Percentiles rank a stretch among this genome's conserved stretches.
Evolutionary conservation across 2,888 invertebrate species (phyloP).

Genomic region (Megastigmus dorsalis): DNA sequence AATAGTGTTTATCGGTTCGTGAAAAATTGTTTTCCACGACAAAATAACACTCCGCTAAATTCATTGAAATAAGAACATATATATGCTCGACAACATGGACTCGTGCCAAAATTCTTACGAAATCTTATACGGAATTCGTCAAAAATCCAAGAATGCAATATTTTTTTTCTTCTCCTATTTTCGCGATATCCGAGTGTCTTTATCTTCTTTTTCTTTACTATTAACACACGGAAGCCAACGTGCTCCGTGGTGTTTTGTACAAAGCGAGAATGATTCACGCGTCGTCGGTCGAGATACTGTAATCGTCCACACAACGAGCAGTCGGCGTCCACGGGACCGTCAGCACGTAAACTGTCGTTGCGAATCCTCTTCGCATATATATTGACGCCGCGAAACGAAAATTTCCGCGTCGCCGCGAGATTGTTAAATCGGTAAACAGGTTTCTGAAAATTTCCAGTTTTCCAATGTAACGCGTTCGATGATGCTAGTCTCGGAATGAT

Average conservation of each 20-base stretch:
- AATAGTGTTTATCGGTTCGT: background rate
- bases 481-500: no score
- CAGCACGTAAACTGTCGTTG: slow-evolving; percentile 2
- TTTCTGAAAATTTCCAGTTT: no score
- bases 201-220: background rate
- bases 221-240: background rate
- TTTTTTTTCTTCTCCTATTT: no score
- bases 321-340: background rate
- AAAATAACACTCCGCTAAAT: background rate
- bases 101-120: no score
- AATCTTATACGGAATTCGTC: slow-evolving; percentile 18
- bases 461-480: no score
- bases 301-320: slow-evolving; percentile 25
- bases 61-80: background rate
- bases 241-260: slow-evolving; percentile 6
- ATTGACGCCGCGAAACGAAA: slow-evolving; percentile 4
- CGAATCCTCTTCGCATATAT: slow-evolving; percentile 22
- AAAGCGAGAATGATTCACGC: slow-evolving; percentile 23
- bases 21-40: background rate
- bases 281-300: slow-evolving; percentile 28
- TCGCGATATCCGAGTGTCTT: no score
- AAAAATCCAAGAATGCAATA: no score
- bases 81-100: no score
- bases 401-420: slow-evolving; percentile 14
- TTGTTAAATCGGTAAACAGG: no score